These are phyloP conservation scores for Enteromius thamalakanensis DNA, from an alignment of 2,797 vertebrate species.

Conservation along the genomic window DNA sequence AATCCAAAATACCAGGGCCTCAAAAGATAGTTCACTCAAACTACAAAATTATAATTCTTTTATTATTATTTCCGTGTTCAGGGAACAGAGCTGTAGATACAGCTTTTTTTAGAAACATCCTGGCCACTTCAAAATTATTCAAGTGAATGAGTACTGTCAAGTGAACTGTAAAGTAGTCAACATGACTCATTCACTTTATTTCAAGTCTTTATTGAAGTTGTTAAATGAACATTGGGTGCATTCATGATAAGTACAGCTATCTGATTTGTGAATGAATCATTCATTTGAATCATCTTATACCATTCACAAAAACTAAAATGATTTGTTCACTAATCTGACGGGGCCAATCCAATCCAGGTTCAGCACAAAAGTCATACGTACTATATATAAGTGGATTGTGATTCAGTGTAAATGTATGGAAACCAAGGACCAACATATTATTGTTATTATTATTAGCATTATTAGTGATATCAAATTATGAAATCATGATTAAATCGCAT, in stretches of 20 bases:
- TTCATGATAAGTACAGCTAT: neutral
- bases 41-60: neutral
- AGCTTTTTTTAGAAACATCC: neutral
- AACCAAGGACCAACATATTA: neutral
- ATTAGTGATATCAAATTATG: neutral
- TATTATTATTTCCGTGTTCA: neutral
- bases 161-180: neutral
- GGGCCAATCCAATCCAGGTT: neutral
- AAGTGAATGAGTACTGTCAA: neutral
- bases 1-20: neutral
- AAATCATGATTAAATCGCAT: too few species aligned
- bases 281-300: neutral
- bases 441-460: neutral
- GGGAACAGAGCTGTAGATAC: neutral
- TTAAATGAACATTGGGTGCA: neutral
- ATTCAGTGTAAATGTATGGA: neutral
- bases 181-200: slow-evolving; percentile 1
- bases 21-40: neutral
- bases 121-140: neutral
- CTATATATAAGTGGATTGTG: neutral
- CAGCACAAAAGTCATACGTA: neutral
- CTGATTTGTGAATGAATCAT: neutral
- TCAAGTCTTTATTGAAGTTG: neutral
- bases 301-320: neutral
- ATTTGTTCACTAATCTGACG: neutral